Percentiles rank a stretch among this genome's conserved stretches.
These are phyloP conservation scores for Anthonomus grandis DNA, from an alignment of 1,140 invertebrate species.

Conservation along the genomic window DNA sequence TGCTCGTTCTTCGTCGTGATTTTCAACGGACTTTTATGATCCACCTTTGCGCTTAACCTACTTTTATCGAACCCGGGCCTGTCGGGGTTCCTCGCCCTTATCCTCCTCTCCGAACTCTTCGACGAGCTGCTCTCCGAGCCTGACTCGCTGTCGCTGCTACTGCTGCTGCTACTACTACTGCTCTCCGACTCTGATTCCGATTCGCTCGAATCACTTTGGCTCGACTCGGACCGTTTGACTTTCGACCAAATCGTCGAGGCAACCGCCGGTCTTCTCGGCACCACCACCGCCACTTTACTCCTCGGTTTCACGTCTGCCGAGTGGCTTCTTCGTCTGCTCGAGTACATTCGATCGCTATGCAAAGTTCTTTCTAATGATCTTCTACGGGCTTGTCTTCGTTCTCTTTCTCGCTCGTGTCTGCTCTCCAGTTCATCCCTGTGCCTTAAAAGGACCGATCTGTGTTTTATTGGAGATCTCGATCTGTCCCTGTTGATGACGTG, in stretches of 20 bases:
- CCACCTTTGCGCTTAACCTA: slow-evolving; percentile 11
- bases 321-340: slow-evolving; percentile 20
- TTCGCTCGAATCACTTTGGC: slow-evolving; percentile 17
- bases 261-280: slow-evolving; percentile 44
- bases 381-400: slow-evolving; percentile 1
- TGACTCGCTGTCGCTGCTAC: slow-evolving; percentile 13
- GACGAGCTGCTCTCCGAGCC: slow-evolving; percentile 21
- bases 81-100: slow-evolving; percentile 19
- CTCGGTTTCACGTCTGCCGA: slow-evolving; percentile 34
- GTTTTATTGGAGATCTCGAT: not conserved
- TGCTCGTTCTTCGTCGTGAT: slow-evolving; percentile 45
- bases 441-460: not conserved
- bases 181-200: slow-evolving; percentile 14
- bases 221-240: slow-evolving; percentile 15
- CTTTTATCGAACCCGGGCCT: slow-evolving; percentile 34
- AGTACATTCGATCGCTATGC: slow-evolving; percentile 24
- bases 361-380: slow-evolving; percentile 17
- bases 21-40: slow-evolving; percentile 40
- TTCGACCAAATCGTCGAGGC: slow-evolving; percentile 46
- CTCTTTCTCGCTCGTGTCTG: not conserved
- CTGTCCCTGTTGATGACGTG: no score
- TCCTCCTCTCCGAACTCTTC: slow-evolving; percentile 7
- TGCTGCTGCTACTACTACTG: slow-evolving; percentile 9
- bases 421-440: not conserved
- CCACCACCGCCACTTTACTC: slow-evolving; percentile 46